A percentile compares a stretch with the other conserved stretches of the same genome.
Evolutionary conservation across 2,797 vertebrate genomes (phyloP).

Genomic region (Enteromius trimaculatus): DNA sequence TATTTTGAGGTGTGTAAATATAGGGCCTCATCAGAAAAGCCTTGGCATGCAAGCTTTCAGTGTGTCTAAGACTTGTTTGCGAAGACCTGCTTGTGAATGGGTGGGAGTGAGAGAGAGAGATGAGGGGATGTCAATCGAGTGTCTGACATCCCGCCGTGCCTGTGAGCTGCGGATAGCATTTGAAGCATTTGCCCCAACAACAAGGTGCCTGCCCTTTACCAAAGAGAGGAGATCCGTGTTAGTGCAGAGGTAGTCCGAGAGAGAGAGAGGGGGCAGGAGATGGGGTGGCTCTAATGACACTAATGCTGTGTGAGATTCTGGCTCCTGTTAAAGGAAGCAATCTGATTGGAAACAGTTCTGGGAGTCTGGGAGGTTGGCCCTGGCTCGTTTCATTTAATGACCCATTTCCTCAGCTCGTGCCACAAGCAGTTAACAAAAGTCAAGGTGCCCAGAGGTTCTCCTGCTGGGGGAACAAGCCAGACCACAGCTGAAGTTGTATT

Average conservation of each 20-base stretch:
- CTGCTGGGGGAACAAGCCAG: conserved; percentile 54
- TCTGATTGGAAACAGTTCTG: conserved; percentile 85
- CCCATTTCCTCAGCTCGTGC: conserved; percentile 84
- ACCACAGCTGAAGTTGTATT: conserved; percentile 5
- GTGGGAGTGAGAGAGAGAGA: conserved; percentile 27
- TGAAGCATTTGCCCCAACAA: conserved; percentile 77
- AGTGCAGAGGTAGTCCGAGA: conserved; percentile 39
- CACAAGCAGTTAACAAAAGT: conserved; percentile 84
- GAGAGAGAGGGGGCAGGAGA: conserved; percentile 30
- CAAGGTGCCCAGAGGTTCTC: conserved; percentile 82
- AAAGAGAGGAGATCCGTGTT: conserved; percentile 66
- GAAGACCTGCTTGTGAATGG: conserved; percentile 36
- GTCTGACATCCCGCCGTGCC: conserved; percentile 79
- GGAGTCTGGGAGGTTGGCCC: conserved; percentile 77
- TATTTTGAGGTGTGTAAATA: conserved; percentile 66
- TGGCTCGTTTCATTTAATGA: conserved; percentile 84
- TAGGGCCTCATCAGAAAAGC: conserved; percentile 54
- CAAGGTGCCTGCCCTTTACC: conserved; percentile 77
- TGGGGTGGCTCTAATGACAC: conserved; percentile 61
- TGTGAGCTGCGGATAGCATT: conserved; percentile 72
- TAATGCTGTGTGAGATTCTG: conserved; percentile 65
- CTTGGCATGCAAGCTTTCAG: conserved; percentile 37
- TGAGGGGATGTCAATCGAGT: conserved; percentile 69
- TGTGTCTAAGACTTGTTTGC: conserved; percentile 59
- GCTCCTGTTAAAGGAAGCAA: conserved; percentile 75